Conservation (phyloP, 1,140 invertebrate genomes). For the Atta cephalotes region DNA sequence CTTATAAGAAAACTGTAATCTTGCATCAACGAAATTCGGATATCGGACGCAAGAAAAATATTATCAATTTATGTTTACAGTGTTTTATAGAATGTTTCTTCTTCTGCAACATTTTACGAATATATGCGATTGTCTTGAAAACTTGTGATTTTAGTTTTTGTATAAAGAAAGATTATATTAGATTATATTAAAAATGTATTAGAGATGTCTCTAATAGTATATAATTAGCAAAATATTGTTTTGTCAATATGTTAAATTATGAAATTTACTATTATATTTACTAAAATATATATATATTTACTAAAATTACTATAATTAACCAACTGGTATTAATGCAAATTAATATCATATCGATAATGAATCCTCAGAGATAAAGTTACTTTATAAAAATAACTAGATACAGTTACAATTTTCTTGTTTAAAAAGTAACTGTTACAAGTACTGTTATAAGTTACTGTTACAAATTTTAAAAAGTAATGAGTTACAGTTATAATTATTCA, state of each 20-base stretch:
- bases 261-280: neutral
- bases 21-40: neutral
- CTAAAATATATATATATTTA: too few relatives aligned
- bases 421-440: too few relatives aligned
- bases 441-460: too few relatives aligned
- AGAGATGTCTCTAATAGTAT: neutral
- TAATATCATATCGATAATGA: neutral
- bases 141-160: neutral
- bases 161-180: neutral
- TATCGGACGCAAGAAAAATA: neutral
- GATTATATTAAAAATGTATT: neutral
- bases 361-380: neutral
- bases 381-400: too few relatives aligned
- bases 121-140: neutral
- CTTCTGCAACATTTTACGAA: neutral
- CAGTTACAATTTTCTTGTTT: too few relatives aligned
- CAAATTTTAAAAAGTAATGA: too few relatives aligned
- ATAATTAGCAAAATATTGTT: neutral
- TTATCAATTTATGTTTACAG: neutral
- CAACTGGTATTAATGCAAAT: too few relatives aligned
- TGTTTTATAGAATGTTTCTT: neutral
- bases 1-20: neutral
- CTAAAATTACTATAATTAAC: too few relatives aligned
- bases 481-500: too few relatives aligned
- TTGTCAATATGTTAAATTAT: neutral